Evolutionary conservation across 2,113 vertebrate species (phyloP), one percentile per base, ranked within the genome.

Genomic region (Pluvialis apricaria): DNA sequence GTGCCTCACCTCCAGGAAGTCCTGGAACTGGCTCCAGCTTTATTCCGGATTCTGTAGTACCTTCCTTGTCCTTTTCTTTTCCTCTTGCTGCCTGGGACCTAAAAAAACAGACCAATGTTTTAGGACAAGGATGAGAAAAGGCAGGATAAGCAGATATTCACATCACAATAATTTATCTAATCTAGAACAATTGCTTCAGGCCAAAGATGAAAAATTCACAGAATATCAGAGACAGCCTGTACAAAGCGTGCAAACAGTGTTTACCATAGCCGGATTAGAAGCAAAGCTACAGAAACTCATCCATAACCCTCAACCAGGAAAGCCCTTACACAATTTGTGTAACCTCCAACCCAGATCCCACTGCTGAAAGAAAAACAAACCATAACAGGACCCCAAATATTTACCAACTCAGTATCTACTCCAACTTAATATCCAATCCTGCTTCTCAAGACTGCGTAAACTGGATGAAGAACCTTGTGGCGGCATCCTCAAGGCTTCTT

Each of bases 11-110:
- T 98, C 99, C 99, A 12, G 99, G 99, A 55, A 99, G 98, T 18
- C 99, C 99, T 58, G 99, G 99, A 28, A 99, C 99, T 21, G 99
- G 99, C 93, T 99, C 99, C 18, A 99, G 96, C 96, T 99, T 99
- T 96, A 99, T 99, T 26, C 99, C 99, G 2, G 99, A 99, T 90
- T 99, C 99, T 79, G 97, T 99, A 83, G 98, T 97, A 20, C 99
- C 99, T 8, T 99, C 99, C 94, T 98, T 99, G 58, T 99, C 97
- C 44, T 99, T 99, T 47, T 99, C 99, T 96, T 99, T 99, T 38
- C 99, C 99, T 98, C 99, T 98, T 70, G 99, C 99, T 91, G 99
- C 99, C 85, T 99, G 99, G 45, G 99, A 99, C 95, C 99, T 99
- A 88, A 87, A 86, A 89, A 89, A 29, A 61, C 60, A 94, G 3